phyloP scores from a whole-genome alignment of 2,888 invertebrate genomes.

The Fragum sueziense region DNA sequence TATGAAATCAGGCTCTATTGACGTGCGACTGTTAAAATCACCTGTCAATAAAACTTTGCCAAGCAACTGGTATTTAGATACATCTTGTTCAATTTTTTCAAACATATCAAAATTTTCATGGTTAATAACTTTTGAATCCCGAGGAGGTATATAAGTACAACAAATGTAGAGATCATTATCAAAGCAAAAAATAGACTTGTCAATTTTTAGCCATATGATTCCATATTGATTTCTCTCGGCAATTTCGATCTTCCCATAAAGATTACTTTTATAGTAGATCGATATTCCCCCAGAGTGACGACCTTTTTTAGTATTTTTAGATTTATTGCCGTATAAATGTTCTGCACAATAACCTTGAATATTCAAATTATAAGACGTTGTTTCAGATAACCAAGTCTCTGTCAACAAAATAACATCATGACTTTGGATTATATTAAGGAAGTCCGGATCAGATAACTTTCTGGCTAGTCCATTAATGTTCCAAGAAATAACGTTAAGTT shows the following conservation, averaged over 20 bases:
- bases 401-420: constrained; percentile 11
- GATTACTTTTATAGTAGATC: too few species aligned
- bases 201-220: background rate
- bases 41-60: too few species aligned
- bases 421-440: background rate
- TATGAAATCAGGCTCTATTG: background rate
- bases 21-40: too few species aligned
- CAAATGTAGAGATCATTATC: background rate
- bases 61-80: too few species aligned
- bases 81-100: background rate
- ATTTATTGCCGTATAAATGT: background rate
- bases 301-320: background rate
- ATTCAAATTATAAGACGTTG: too few species aligned
- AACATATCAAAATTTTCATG: background rate
- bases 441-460: constrained; percentile 2
- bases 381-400: background rate
- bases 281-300: background rate
- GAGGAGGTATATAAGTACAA: background rate
- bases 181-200: background rate
- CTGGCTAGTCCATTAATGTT: constrained; percentile 3
- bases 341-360: background rate
- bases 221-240: background rate
- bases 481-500: background rate
- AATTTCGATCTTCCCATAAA: background rate
- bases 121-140: background rate